Percentiles rank a stretch among this genome's conserved stretches.
phyloP scores from a whole-genome alignment of 2,888 invertebrate genomes.

The Folsomia manolachei region DNA sequence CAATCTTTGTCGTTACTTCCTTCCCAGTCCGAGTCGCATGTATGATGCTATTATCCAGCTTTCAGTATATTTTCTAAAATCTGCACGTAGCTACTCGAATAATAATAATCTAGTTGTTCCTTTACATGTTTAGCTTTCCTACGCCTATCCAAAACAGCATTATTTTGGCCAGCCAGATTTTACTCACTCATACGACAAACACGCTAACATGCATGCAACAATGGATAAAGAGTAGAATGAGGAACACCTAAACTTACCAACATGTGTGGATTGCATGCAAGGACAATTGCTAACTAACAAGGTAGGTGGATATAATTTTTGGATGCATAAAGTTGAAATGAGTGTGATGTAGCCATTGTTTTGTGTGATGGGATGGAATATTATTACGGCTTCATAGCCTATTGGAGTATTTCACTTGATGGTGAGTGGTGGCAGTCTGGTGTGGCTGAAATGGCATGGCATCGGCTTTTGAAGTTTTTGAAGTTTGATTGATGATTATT shows the following conservation, averaged over 20 bases:
- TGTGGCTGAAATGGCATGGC: no score
- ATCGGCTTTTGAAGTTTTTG: slow-evolving; percentile 5
- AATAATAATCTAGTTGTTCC: no score
- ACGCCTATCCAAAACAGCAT: no score
- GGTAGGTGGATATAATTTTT: no score
- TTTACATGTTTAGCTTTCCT: background rate
- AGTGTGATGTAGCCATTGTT: background rate
- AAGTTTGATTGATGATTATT: slow-evolving; percentile 10
- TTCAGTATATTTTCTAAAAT: background rate
- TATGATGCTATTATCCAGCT: background rate
- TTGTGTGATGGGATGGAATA: no score
- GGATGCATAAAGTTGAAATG: background rate
- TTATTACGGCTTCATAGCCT: no score
- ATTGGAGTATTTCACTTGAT: no score
- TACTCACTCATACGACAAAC: background rate
- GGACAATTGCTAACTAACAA: no score
- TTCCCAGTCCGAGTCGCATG: slow-evolving; percentile 17
- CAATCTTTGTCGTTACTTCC: slow-evolving; percentile 28
- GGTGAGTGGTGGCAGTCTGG: no score
- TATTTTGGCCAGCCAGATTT: background rate
- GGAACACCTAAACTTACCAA: no score
- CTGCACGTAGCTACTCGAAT: background rate
- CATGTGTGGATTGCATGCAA: no score
- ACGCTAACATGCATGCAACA: background rate
- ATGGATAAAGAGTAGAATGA: no score